Evolutionary conservation across 2,797 vertebrate genomes (phyloP).

Genomic region (Pipistrellus kuhlii): DNA sequence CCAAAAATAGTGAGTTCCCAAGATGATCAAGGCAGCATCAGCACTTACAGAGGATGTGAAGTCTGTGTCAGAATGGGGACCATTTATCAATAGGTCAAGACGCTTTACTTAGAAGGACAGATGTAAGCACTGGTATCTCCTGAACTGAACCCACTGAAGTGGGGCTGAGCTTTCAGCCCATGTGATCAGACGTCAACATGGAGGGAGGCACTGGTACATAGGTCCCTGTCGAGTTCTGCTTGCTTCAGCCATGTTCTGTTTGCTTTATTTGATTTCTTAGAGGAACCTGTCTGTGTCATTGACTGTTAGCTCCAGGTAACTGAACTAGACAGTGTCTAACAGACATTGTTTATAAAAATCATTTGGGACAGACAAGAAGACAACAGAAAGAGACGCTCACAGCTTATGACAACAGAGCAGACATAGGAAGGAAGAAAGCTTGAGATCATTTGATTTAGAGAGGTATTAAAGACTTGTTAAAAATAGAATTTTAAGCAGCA

Average conservation of each 20-base stretch:
- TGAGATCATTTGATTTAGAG: not conserved
- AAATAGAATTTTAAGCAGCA: not conserved
- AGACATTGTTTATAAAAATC: not conserved
- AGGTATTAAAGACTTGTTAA: not conserved
- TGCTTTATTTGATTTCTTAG: not conserved
- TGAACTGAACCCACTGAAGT: not conserved
- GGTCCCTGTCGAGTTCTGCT: not conserved
- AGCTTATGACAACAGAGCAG: not conserved
- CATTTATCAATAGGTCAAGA: not conserved
- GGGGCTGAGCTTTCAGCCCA: not conserved
- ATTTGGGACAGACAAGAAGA: not conserved
- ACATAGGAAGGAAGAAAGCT: not conserved
- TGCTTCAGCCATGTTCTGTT: not conserved
- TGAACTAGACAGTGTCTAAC: not conserved
- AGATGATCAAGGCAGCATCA: not conserved
- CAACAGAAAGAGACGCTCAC: not conserved
- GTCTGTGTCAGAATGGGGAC: not conserved
- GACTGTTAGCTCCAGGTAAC: not conserved
- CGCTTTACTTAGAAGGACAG: not conserved
- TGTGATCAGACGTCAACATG: accelerated
- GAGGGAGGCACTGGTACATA: not conserved
- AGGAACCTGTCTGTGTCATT: not conserved
- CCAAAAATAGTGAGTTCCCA: not conserved
- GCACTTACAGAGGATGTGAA: not conserved
- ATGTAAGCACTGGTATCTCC: not conserved